Conservation (phyloP, 2,888 invertebrate species). For the Papilio protenor region DNA sequence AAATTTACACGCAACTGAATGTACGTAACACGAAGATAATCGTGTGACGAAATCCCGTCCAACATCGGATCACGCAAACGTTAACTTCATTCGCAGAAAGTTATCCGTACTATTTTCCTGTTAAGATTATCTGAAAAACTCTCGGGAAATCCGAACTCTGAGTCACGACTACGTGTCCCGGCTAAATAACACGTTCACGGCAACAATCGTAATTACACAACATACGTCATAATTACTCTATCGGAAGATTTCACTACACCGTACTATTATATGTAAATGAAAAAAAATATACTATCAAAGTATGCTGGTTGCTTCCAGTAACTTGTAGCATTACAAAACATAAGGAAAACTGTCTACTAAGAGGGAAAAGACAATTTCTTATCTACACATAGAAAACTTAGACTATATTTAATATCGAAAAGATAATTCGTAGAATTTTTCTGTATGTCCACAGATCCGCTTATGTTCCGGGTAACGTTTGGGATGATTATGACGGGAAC, state of each 20-base stretch:
- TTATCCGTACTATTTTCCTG: constrained; percentile 36
- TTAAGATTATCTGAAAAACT: constrained; percentile 38
- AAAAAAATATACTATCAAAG: not conserved
- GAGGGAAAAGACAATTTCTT: not conserved
- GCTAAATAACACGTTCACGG: constrained; percentile 19
- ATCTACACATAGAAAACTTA: too few relatives aligned
- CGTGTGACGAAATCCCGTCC: constrained; percentile 13
- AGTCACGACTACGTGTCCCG: constrained; percentile 30
- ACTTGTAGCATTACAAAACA: not conserved
- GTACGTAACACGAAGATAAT: not conserved
- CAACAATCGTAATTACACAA: constrained; percentile 1
- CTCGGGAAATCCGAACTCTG: constrained; percentile 39
- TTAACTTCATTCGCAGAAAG: constrained; percentile 36
- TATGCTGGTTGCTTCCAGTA: not conserved
- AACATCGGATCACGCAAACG: constrained; percentile 12
- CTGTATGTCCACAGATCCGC: too few relatives aligned
- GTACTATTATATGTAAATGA: not conserved
- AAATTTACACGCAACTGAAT: not conserved
- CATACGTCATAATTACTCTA: not conserved
- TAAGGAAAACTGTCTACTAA: not conserved
- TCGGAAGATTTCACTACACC: constrained; percentile 5
- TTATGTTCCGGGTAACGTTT: too few relatives aligned
- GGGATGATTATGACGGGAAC: too few relatives aligned
- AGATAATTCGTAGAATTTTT: too few relatives aligned
- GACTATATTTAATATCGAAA: too few relatives aligned